Base-by-base conservation (phyloP, 2,888 invertebrate species). In the Schrankia costaestrigalis region DNA sequence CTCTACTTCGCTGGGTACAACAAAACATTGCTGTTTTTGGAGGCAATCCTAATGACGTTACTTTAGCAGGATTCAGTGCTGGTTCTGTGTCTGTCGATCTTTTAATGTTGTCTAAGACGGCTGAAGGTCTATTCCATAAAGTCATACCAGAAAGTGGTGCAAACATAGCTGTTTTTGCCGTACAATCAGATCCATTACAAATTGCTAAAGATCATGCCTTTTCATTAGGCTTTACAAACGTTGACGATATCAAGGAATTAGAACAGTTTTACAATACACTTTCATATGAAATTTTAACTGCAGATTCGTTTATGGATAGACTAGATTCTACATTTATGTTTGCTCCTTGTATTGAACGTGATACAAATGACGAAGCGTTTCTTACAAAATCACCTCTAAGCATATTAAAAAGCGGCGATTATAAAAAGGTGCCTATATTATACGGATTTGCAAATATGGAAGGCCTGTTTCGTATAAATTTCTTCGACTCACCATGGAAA, bases 41-140 rank as follows among this genome's bases (percentile, higher is more conserved):
- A 0, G 73, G 73, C 4, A 66, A 75, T 29, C 69, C 73, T 12
- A 37, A 65, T 28, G 69, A 75, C 31, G 61, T 75, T 0, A 72
- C 75, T 2, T 41, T 75, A 2, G 43, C 41, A 4, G 73, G 72
- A 0, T 58, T 41, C n/a, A 71, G 70, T 23, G 67, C 72, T 4
- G 73, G 73, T 0, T 52, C 68, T 0, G 43, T 57, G 0, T 42
- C 69, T 1, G 66, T 68, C 0, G 67, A 70, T 23, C 49, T 73
- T 1, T 38, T 75, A 3, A 52, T 62, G 53, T 33, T 75, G 0
- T 71, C 72, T 0, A 56, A 59, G 27, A 31, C 55, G 8, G 45
- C 73, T 0, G 46, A 43, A 38, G 69, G 63, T 2, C 33, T 73
- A 8, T 73, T 71, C 25, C 53, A 59, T 12, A 73, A 66, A 57